These are phyloP conservation scores for Hucho hucho DNA, from an alignment of 2,113 vertebrate species.

Conservation along the genomic window DNA sequence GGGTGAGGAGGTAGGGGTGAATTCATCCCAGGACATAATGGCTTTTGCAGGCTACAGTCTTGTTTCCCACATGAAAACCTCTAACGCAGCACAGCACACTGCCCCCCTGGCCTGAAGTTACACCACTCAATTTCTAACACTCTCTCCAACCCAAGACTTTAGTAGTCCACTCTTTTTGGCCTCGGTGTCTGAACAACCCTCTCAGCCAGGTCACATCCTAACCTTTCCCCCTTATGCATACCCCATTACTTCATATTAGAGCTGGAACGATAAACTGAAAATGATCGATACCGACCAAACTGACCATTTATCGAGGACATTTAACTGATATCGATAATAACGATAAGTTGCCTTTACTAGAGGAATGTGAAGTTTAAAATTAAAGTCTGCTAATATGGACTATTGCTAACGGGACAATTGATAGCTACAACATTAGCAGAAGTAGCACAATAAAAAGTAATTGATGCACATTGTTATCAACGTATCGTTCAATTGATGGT, in stretches of 20 bases:
- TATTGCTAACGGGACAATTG: no score
- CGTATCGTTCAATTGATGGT: no score
- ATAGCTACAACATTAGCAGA: no score
- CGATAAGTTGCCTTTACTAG: no score
- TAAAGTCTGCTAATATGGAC: no score
- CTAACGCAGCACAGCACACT: neutral
- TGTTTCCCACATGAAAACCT: slow-evolving; percentile 42
- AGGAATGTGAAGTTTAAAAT: no score
- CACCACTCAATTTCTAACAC: neutral
- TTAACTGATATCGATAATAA: no score
- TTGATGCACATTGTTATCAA: no score
- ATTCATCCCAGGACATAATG: slow-evolving; percentile 60
- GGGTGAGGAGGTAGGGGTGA: slow-evolving; percentile 13
- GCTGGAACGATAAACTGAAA: no score
- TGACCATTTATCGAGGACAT: no score
- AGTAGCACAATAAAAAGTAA: no score
- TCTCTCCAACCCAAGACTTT: neutral
- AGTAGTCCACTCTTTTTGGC: neutral
- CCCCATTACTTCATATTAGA: neutral
- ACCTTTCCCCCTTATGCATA: neutral
- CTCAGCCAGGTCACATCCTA: neutral
- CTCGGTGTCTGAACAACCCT: neutral
- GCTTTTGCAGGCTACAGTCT: slow-evolving; percentile 60
- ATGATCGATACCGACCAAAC: no score
- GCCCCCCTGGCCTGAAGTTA: slow-evolving; percentile 5